Evolutionary conservation across 1,140 invertebrate genomes (phyloP).

Genomic region (Galleria mellonella): DNA sequence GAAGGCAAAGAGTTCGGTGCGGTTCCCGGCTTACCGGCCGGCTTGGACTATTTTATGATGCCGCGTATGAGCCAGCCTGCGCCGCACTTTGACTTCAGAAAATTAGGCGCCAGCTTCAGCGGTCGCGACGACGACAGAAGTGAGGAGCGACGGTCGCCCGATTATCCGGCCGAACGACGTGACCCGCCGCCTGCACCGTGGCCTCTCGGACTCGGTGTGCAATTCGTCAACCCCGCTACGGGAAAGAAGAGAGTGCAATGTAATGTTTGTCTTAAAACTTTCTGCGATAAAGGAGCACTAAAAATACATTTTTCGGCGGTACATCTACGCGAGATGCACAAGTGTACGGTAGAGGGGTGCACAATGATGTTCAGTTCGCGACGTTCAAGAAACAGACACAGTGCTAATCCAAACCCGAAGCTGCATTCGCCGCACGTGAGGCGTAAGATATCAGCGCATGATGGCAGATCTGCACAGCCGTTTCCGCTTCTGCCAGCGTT

Average conservation of each 20-base stretch:
- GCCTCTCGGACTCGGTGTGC: constrained; percentile 90
- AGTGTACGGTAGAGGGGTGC: constrained; percentile 86
- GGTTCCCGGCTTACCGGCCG: constrained; percentile 59
- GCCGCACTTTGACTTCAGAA: constrained; percentile 72
- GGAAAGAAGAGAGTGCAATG: constrained; percentile 98
- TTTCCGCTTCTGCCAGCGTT: constrained; percentile 82
- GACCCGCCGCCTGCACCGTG: constrained; percentile 62
- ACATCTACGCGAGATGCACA: constrained; percentile 85
- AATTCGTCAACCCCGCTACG: constrained; percentile 93
- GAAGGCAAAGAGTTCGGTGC: constrained; percentile 64
- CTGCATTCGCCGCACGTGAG: constrained; percentile 95
- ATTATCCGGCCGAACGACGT: constrained; percentile 49
- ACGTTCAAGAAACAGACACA: constrained; percentile 85
- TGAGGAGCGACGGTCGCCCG: constrained; percentile 52
- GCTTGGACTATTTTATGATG: constrained; percentile 71
- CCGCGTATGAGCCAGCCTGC: constrained; percentile 56
- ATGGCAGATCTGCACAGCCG: constrained; percentile 91
- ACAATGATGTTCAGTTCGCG: constrained; percentile 88
- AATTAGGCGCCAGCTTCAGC: constrained; percentile 71
- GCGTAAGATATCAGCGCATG: constrained; percentile 93
- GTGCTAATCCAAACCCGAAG: constrained; percentile 98
- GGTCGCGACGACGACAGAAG: constrained; percentile 53
- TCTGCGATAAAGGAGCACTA: constrained; percentile 99
- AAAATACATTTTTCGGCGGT: constrained; percentile 99
- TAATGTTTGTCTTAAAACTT: constrained; percentile 98